Evolutionary conservation across 2,888 invertebrate genomes (phyloP).

Genomic region (Ametastegia equiseti): DNA sequence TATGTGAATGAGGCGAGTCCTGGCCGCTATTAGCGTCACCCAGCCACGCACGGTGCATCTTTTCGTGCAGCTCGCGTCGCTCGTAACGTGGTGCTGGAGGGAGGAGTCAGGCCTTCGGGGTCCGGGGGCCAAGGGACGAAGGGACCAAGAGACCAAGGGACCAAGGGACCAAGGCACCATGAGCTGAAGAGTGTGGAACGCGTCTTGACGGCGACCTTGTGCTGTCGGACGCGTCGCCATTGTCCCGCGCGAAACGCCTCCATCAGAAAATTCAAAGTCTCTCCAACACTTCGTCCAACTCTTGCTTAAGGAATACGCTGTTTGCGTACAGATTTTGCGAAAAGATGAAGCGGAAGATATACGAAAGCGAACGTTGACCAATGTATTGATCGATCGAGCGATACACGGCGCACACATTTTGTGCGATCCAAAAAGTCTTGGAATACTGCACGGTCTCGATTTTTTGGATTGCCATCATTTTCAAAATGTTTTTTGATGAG

Average conservation of each 20-base stretch:
- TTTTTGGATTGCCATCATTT: no score
- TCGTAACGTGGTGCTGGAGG: conserved; percentile 35
- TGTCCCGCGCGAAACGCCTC: conserved; percentile 66
- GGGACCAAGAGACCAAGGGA: neutral
- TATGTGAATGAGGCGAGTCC: conserved; percentile 43
- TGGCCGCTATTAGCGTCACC: conserved; percentile 45
- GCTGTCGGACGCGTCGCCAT: conserved; percentile 69
- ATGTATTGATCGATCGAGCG: neutral
- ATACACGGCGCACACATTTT: neutral
- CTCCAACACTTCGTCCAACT: neutral
- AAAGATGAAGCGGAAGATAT: neutral
- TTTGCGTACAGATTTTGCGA: neutral
- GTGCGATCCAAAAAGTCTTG: no score
- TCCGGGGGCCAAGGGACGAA: conserved; percentile 36
- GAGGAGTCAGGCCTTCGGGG: conserved; percentile 37
- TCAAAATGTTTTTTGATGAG: no score
- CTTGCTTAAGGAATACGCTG: neutral
- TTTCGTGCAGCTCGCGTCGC: conserved; percentile 33
- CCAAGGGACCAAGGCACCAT: neutral
- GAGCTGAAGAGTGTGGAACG: conserved; percentile 40
- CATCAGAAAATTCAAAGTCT: conserved; percentile 62
- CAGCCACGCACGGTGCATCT: conserved; percentile 39
- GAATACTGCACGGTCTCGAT: no score
- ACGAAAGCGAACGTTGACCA: neutral
- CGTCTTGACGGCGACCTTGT: conserved; percentile 65